Percentiles rank a stretch among this genome's conserved stretches.
These are phyloP conservation scores for Nymphicus hollandicus DNA, from an alignment of 2,113 vertebrate species.

Conservation along the genomic window DNA sequence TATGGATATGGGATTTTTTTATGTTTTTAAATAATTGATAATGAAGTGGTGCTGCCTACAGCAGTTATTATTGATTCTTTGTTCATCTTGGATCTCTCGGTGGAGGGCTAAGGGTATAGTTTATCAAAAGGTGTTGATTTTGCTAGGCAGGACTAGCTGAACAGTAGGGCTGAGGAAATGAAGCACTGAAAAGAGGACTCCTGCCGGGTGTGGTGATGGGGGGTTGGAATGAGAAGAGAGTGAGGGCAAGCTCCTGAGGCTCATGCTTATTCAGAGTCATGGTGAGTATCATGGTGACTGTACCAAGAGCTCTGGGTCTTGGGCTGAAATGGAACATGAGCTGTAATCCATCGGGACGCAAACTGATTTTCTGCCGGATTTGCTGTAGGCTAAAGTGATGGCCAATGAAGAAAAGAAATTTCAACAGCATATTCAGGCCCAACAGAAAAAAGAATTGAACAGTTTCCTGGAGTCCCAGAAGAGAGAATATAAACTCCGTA, in stretches of 20 bases:
- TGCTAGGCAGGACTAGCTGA: background rate
- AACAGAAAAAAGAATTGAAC: constrained; percentile 97
- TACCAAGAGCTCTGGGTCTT: background rate
- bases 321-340: background rate
- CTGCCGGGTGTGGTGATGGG: background rate
- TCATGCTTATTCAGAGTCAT: fast-evolving
- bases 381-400: constrained; percentile 90
- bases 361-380: background rate
- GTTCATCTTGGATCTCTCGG: background rate
- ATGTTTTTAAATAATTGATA: constrained; percentile 51
- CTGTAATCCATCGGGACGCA: background rate
- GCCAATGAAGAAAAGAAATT: constrained; percentile 98
- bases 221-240: background rate
- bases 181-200: background rate
- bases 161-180: background rate
- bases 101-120: background rate
- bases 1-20: background rate
- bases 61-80: background rate
- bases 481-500: constrained; percentile 96
- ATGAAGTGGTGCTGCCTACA: background rate
- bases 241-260: background rate
- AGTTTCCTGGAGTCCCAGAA: constrained; percentile 97
- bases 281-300: background rate
- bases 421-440: constrained; percentile 95
- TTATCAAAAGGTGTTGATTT: background rate